These are phyloP conservation scores for Pyrrhia umbra DNA, from an alignment of 2,888 invertebrate species.

Conservation along the genomic window DNA sequence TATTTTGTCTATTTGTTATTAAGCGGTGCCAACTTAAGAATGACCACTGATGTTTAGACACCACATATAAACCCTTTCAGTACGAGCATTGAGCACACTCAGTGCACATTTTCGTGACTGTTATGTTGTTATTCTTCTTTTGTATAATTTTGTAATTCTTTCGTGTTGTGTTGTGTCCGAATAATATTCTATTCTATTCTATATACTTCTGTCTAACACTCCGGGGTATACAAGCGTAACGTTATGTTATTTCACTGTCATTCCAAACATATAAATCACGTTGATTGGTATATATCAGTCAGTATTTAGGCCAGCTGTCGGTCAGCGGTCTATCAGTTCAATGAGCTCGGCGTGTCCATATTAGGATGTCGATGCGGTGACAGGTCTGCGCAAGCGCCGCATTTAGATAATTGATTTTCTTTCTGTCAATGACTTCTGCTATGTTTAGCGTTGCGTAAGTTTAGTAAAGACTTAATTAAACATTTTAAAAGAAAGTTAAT, in stretches of 20 bases:
- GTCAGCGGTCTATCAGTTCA: slow-evolving; percentile 68
- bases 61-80: no score
- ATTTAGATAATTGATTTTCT: slow-evolving; percentile 31
- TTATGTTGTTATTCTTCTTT: no score
- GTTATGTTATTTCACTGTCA: slow-evolving; percentile 3
- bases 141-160: no score
- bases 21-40: no score
- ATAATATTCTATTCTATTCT: no score
- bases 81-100: no score
- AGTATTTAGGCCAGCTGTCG: slow-evolving; percentile 72
- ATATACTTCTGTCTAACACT: no score
- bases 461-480: slow-evolving; percentile 13
- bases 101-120: no score
- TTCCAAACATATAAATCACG: slow-evolving; percentile 49
- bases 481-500: background rate
- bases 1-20: no score
- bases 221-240: no score
- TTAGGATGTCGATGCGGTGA: slow-evolving; percentile 60
- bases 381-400: slow-evolving; percentile 47
- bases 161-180: no score
- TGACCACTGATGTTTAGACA: no score
- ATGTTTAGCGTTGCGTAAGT: slow-evolving; percentile 32
- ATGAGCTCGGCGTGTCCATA: slow-evolving; percentile 73
- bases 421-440: slow-evolving; percentile 28
- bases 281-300: slow-evolving; percentile 21